These are phyloP conservation scores for Rana temporaria DNA, from an alignment of 2,113 vertebrate species.

Conservation along the genomic window DNA sequence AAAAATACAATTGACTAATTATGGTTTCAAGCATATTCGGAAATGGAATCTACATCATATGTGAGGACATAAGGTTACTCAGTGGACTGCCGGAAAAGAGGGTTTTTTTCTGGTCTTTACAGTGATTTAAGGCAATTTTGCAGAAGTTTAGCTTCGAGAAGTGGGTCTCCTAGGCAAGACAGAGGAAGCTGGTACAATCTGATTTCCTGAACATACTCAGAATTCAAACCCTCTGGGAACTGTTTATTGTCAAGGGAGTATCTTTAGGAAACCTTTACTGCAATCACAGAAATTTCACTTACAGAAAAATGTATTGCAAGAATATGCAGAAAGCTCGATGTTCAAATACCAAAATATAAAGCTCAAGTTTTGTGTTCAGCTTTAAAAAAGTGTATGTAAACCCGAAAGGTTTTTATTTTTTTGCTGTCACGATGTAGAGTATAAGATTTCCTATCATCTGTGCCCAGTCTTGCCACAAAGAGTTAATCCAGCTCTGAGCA, in stretches of 20 bases:
- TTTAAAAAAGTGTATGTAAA: too few species aligned
- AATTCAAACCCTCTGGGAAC: slow-evolving; percentile 61
- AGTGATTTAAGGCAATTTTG: slow-evolving; percentile 66
- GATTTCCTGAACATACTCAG: slow-evolving; percentile 79
- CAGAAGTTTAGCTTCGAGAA: slow-evolving; percentile 71
- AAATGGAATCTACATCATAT: not conserved
- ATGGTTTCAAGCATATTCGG: too few species aligned
- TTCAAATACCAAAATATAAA: too few species aligned
- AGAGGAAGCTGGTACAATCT: slow-evolving; percentile 70
- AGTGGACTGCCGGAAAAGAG: not conserved
- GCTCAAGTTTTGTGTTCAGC: too few species aligned
- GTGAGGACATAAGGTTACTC: not conserved
- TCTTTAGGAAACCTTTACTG: slow-evolving; percentile 82
- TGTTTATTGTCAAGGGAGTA: slow-evolving; percentile 76
- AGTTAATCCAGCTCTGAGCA: too few species aligned
- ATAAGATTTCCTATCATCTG: too few species aligned
- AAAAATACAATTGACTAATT: too few species aligned
- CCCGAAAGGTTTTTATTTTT: too few species aligned
- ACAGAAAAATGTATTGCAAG: not conserved
- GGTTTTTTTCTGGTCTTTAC: not conserved
- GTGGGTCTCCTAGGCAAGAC: slow-evolving; percentile 60
- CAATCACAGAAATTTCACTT: slow-evolving; percentile 64
- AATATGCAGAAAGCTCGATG: not conserved
- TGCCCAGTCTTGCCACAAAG: too few species aligned
- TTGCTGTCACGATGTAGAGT: too few species aligned